Conservation (phyloP, 2,888 invertebrate species). For the Unio delphinus region DNA sequence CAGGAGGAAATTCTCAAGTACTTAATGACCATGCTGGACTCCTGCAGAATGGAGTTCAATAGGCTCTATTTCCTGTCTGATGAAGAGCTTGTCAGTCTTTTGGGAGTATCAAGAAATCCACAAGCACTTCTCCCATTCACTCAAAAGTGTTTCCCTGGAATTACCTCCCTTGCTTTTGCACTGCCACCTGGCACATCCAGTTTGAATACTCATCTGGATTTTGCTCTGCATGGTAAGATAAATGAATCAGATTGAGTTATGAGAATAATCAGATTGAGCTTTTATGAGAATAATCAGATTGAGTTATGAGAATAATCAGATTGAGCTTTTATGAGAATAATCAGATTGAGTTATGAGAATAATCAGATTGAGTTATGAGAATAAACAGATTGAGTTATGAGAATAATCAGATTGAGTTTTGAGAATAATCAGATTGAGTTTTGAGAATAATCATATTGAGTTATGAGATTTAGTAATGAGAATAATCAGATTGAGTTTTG, state of each 20-base stretch:
- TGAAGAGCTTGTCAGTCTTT: constrained; percentile 62
- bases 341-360: no score
- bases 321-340: no score
- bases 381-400: no score
- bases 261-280: not conserved
- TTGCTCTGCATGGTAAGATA: constrained; percentile 63
- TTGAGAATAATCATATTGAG: no score
- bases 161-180: constrained; percentile 56
- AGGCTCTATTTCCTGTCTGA: constrained; percentile 69
- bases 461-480: no score
- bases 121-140: constrained; percentile 62
- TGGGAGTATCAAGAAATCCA: constrained; percentile 66
- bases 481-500: no score
- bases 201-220: constrained; percentile 63
- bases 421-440: no score
- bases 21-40: constrained; percentile 54
- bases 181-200: constrained; percentile 61
- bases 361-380: no score
- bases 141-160: constrained; percentile 66
- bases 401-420: no score
- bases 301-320: no score
- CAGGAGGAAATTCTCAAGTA: constrained; percentile 66
- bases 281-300: no score
- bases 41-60: constrained; percentile 59
- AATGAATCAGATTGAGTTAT: not conserved